These are phyloP conservation scores for Macrosoma leucophasiata DNA, from an alignment of 2,888 invertebrate genomes.

Conservation along the genomic window DNA sequence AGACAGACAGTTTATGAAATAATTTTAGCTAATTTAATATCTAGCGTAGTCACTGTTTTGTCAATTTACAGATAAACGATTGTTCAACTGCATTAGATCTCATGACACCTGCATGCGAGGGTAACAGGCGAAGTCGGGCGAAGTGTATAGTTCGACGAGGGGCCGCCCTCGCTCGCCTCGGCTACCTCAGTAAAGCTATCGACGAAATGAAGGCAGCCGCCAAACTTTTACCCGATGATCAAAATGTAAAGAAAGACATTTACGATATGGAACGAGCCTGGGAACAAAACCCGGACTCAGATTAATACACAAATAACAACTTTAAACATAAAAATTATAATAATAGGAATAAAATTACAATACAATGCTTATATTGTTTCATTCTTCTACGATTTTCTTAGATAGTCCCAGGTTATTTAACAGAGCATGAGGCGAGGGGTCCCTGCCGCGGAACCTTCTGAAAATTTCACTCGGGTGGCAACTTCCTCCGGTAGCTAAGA, in stretches of 20 bases:
- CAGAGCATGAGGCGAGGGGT: slow-evolving; percentile 90
- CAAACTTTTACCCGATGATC: slow-evolving; percentile 78
- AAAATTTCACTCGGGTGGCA: slow-evolving; percentile 90
- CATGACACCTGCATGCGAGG: slow-evolving; percentile 81
- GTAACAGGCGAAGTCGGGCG: slow-evolving; percentile 82
- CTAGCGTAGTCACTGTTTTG: too few species aligned
- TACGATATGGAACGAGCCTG: slow-evolving; percentile 86
- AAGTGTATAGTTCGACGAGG: slow-evolving; percentile 85
- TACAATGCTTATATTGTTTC: slow-evolving; percentile 29
- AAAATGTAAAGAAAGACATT: slow-evolving; percentile 76
- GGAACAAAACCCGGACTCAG: slow-evolving; percentile 83
- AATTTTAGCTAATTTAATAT: too few species aligned
- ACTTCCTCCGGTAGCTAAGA: slow-evolving; percentile 88
- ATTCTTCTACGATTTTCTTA: slow-evolving; percentile 49
- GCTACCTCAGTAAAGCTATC: slow-evolving; percentile 81
- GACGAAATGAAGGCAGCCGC: slow-evolving; percentile 85
- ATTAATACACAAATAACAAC: slow-evolving; percentile 32
- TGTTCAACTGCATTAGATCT: slow-evolving; percentile 83
- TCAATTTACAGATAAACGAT: slow-evolving; percentile 72
- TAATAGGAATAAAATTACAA: slow-evolving; percentile 42
- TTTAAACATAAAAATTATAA: slow-evolving; percentile 38
- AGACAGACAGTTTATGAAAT: too few species aligned
- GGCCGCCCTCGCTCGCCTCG: slow-evolving; percentile 81
- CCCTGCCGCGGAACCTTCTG: slow-evolving; percentile 92
- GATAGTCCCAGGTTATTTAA: slow-evolving; percentile 78